Percentiles rank a stretch among this genome's conserved stretches.
Conservation (phyloP, 2,888 invertebrate genomes). For the Lithophane socia region DNA sequence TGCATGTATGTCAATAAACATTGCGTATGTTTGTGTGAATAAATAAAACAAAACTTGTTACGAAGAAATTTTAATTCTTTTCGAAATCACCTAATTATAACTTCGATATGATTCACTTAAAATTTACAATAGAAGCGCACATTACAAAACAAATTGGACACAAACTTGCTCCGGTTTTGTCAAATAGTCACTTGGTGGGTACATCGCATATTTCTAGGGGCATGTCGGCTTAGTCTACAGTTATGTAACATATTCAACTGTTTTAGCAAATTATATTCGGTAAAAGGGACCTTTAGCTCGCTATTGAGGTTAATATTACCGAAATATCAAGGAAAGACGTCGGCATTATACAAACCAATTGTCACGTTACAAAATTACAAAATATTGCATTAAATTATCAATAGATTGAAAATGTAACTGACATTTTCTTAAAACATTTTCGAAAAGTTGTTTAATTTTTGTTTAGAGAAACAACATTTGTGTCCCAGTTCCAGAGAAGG, state of each 20-base stretch:
- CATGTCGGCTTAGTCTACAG: constrained; percentile 25
- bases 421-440: constrained; percentile 28
- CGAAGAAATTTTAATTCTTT: constrained; percentile 88
- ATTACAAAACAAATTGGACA: constrained; percentile 72
- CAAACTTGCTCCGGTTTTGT: constrained; percentile 64
- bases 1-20: background rate
- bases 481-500: constrained; percentile 59
- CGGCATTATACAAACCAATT: constrained; percentile 16
- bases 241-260: constrained; percentile 30
- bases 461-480: constrained; percentile 57
- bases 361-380: constrained; percentile 62
- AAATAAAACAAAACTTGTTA: constrained; percentile 69
- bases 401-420: constrained; percentile 31
- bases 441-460: constrained; percentile 24
- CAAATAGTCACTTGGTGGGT: constrained; percentile 57
- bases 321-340: constrained; percentile 37
- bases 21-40: constrained; percentile 8
- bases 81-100: constrained; percentile 86
- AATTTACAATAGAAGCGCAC: constrained; percentile 81
- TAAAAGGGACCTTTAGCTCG: background rate
- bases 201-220: constrained; percentile 34
- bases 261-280: constrained; percentile 6
- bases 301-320: background rate
- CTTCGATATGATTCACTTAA: constrained; percentile 88
- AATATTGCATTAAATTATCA: constrained; percentile 44